A percentile compares a stretch with the other conserved stretches of the same genome.
These are phyloP conservation scores for Gryon sp. DNA, from an alignment of 1,140 invertebrate genomes.

Conservation along the genomic window DNA sequence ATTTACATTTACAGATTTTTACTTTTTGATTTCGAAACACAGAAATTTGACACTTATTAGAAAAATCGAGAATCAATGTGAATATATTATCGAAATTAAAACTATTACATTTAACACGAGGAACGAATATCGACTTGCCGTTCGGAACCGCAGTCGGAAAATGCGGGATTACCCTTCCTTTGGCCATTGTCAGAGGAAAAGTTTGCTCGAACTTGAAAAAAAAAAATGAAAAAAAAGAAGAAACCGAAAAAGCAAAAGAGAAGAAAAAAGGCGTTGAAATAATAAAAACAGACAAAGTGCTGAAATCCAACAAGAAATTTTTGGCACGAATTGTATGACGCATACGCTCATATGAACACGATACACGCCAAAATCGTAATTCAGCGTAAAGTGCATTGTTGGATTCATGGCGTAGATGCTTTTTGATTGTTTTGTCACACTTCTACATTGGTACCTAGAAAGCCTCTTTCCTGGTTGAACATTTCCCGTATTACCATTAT, in stretches of 20 bases:
- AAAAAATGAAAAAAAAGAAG: conserved; percentile 3
- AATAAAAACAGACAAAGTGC: conserved; percentile 20
- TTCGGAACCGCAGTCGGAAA: neutral
- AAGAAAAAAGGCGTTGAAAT: neutral
- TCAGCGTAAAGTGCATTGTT: conserved; percentile 68
- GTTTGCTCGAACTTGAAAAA: conserved; percentile 4
- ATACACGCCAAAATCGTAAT: conserved; percentile 56
- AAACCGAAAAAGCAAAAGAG: neutral
- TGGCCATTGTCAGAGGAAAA: conserved; percentile 7
- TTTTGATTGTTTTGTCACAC: conserved; percentile 69
- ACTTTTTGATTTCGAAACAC: too few relatives aligned
- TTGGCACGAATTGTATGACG: conserved; percentile 55
- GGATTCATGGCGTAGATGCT: conserved; percentile 73
- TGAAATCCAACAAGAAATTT: conserved; percentile 54
- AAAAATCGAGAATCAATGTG: too few relatives aligned
- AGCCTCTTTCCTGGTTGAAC: conserved; percentile 54
- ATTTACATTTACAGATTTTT: too few relatives aligned
- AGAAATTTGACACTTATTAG: too few relatives aligned
- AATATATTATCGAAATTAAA: too few relatives aligned
- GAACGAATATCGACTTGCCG: conserved; percentile 7
- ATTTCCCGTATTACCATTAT: conserved; percentile 64
- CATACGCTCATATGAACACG: conserved; percentile 54
- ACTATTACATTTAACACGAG: conserved; percentile 5
- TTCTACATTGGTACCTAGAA: conserved; percentile 65
- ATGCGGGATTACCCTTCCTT: conserved; percentile 22